Conservation (phyloP, 2,797 vertebrate genomes). For the Holocentrus rufus region DNA sequence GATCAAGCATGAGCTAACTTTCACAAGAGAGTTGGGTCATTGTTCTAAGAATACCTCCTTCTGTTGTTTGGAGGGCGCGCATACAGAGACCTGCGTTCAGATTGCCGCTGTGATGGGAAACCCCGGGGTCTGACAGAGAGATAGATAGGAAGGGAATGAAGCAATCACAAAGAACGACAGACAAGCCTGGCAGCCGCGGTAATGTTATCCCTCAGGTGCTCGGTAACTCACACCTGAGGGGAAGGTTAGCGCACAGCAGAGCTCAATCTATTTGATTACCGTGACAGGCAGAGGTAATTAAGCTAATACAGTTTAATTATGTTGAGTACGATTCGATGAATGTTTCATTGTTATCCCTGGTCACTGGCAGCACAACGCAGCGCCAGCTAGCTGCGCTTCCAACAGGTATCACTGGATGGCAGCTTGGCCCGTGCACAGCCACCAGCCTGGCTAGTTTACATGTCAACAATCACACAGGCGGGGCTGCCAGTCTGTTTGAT, state of each 20-base stretch:
- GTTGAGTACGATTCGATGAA: slow-evolving; percentile 70
- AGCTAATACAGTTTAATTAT: slow-evolving; percentile 78
- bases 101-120: slow-evolving; percentile 42
- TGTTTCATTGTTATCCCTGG: slow-evolving; percentile 68
- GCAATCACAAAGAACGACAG: slow-evolving; percentile 34
- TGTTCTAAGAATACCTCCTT: slow-evolving; percentile 61
- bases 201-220: slow-evolving; percentile 58
- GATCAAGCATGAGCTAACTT: slow-evolving; percentile 55
- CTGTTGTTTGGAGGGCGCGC: slow-evolving; percentile 36
- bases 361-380: slow-evolving; percentile 18
- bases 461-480: slow-evolving; percentile 32
- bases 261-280: slow-evolving; percentile 73
- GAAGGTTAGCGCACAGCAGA: slow-evolving; percentile 60
- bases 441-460: slow-evolving; percentile 8
- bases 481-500: slow-evolving; percentile 16
- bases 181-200: slow-evolving; percentile 43
- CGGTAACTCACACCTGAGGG: slow-evolving; percentile 73
- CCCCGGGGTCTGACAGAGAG: slow-evolving; percentile 27
- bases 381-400: slow-evolving; percentile 20
- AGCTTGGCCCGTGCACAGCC: slow-evolving; percentile 6
- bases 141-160: slow-evolving; percentile 49
- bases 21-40: slow-evolving; percentile 56
- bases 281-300: slow-evolving; percentile 73
- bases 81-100: slow-evolving; percentile 32
- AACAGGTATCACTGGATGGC: slow-evolving; percentile 8